Evolutionary conservation across 2,888 invertebrate genomes (phyloP).

Genomic region (Dryobota labecula): DNA sequence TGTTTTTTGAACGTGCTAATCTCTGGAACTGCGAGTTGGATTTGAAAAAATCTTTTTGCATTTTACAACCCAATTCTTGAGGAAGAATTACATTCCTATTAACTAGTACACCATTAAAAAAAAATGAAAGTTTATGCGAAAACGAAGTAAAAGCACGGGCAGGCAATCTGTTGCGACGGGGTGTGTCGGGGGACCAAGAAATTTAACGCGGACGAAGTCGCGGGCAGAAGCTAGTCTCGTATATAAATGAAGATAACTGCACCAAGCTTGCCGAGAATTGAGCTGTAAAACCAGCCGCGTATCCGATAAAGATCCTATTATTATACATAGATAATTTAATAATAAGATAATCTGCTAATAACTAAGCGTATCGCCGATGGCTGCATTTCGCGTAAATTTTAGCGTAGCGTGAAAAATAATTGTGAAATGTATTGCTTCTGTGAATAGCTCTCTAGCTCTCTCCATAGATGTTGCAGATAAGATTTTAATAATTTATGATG

Average conservation of each 20-base stretch:
- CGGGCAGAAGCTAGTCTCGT: conserved; percentile 1
- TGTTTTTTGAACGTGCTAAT: no score
- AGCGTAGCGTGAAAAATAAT: conserved; percentile 25
- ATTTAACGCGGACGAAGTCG: no score
- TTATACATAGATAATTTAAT: conserved; percentile 20
- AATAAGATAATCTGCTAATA: conserved; percentile 34
- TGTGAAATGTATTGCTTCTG: conserved; percentile 16
- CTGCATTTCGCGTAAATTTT: conserved; percentile 1
- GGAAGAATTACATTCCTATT: no score
- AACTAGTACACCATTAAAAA: no score
- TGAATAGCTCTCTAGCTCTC: conserved; percentile 34
- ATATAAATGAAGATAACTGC: conserved; percentile 43
- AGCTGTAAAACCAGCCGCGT: conserved; percentile 26
- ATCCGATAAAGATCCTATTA: conserved; percentile 36
- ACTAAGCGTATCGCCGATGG: conserved; percentile 8
- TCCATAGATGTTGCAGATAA: conserved; percentile 8
- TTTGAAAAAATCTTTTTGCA: no score
- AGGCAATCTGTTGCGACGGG: no score
- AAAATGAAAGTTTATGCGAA: no score
- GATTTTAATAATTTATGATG: conserved; percentile 2
- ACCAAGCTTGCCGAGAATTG: conserved; percentile 16
- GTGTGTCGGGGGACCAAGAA: no score
- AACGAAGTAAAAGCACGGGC: no score
- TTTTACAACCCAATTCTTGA: no score
- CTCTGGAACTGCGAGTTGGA: no score